Evolutionary conservation across 2,797 vertebrate species (phyloP).

Genomic region (Sebastes miniatus): DNA sequence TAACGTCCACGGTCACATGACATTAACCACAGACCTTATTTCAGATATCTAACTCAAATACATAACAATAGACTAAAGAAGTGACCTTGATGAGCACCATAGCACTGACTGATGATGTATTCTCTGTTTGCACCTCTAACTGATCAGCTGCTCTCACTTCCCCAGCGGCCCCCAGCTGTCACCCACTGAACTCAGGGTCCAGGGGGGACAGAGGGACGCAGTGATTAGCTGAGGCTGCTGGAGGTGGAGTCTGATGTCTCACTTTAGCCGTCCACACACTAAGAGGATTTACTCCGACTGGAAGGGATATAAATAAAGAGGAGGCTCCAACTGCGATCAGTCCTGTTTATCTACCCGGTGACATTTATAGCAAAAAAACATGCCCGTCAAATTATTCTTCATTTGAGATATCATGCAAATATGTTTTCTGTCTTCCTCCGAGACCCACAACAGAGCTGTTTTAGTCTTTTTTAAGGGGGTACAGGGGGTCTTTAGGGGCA

Average conservation of each 20-base stretch:
- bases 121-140: not conserved
- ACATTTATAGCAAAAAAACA: not conserved
- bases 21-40: too few species aligned
- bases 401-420: too few species aligned
- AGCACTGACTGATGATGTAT: not conserved
- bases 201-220: not conserved
- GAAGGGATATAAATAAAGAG: slow-evolving; percentile 55
- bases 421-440: too few species aligned
- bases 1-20: too few species aligned
- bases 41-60: too few species aligned
- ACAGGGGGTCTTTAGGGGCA: too few species aligned
- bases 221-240: slow-evolving; percentile 19
- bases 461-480: too few species aligned
- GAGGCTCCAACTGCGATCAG: not conserved
- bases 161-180: not conserved
- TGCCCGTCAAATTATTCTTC: not conserved
- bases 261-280: slow-evolving; percentile 47
- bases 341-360: not conserved
- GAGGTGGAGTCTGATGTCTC: slow-evolving; percentile 51
- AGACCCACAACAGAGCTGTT: too few species aligned
- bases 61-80: not conserved
- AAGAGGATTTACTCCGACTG: slow-evolving; percentile 62
- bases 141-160: not conserved
- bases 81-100: not conserved
- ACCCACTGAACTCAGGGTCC: not conserved